Percentiles rank a stretch among this genome's conserved stretches.
Evolutionary conservation across 2,888 invertebrate genomes (phyloP).

Genomic region (Apodemia zela): DNA sequence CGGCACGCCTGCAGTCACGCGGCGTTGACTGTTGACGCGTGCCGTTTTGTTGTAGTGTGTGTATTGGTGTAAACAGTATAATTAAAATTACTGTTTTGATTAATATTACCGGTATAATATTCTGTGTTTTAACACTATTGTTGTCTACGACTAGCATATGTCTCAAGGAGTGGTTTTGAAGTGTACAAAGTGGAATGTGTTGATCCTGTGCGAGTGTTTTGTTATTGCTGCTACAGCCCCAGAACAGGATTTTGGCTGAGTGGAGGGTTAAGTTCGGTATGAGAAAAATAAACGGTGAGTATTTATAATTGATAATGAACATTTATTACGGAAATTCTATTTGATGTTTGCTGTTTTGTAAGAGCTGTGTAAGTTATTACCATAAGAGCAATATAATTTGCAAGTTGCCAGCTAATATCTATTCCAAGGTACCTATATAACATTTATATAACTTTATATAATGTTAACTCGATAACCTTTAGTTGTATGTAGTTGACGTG

Average conservation of each 20-base stretch:
- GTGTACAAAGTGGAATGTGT: conserved; percentile 51
- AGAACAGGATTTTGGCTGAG: conserved; percentile 70
- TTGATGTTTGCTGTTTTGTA: neutral
- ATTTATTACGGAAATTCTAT: neutral
- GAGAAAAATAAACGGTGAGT: conserved; percentile 77
- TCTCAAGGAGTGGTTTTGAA: conserved; percentile 40
- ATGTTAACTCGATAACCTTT: conserved; percentile 44
- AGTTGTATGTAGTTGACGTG: conserved; percentile 23
- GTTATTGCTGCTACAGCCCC: conserved; percentile 60
- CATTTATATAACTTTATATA: conserved; percentile 27
- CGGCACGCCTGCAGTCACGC: conserved; percentile 76
- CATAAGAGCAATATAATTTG: neutral
- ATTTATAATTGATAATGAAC: neutral
- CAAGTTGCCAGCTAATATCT: too few species aligned
- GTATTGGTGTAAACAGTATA: conserved; percentile 63
- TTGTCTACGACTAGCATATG: conserved; percentile 38
- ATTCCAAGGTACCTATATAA: conserved; percentile 21
- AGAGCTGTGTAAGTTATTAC: too few species aligned
- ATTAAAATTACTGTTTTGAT: conserved; percentile 66
- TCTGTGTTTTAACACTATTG: conserved; percentile 43
- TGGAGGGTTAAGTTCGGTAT: conserved; percentile 69
- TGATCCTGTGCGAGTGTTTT: conserved; percentile 65
- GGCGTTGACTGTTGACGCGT: conserved; percentile 78
- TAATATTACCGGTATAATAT: conserved; percentile 57
- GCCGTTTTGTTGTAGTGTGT: conserved; percentile 69